Evolutionary conservation across 1,140 invertebrate species (phyloP).

Genomic region (Diprion similis): DNA sequence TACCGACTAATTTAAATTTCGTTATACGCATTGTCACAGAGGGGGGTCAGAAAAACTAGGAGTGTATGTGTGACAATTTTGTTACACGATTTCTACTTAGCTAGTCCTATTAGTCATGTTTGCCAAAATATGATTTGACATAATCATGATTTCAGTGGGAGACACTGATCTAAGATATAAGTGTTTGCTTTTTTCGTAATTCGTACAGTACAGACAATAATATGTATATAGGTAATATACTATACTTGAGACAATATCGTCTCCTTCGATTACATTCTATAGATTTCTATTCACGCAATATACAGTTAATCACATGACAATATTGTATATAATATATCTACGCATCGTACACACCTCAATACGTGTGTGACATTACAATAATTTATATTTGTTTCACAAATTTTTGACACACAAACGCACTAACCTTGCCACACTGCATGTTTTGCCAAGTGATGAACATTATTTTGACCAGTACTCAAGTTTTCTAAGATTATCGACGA

Average conservation of each 20-base stretch:
- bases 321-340: neutral
- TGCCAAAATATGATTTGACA: neutral
- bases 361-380: neutral
- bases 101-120: neutral
- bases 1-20: neutral
- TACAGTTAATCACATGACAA: conserved; percentile 2
- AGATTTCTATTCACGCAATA: neutral
- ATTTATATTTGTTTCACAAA: neutral
- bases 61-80: neutral
- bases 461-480: neutral
- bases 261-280: conserved; percentile 3
- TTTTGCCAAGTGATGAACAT: neutral
- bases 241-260: conserved; percentile 1
- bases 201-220: neutral
- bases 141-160: neutral
- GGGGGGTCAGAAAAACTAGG: neutral
- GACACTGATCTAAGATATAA: neutral
- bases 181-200: neutral
- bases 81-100: neutral
- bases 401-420: neutral
- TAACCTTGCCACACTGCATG: neutral
- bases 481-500: neutral
- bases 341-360: neutral
- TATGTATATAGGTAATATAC: neutral
- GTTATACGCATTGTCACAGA: neutral